Evolutionary conservation across 2,888 invertebrate species (phyloP), one percentile per base, ranked within the genome.

Genomic region (Eurois occulta): DNA sequence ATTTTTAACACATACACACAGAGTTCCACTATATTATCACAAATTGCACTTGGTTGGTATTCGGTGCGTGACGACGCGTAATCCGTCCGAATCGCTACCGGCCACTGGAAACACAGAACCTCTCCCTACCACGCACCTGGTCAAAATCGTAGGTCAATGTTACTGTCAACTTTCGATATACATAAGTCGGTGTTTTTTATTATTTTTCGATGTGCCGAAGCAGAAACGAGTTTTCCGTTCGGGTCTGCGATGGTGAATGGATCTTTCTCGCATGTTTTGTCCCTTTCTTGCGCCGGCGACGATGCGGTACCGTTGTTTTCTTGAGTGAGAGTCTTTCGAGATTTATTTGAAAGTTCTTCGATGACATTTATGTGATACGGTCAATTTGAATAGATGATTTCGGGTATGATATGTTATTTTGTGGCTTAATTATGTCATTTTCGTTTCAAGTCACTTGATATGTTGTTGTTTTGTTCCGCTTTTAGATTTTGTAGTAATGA

Each of bases 231-330:
- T 90, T 90, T 89, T 87, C 91, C 74, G 87, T 84, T 77, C 82
- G 92, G 90, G 89, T 90, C 91, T 90, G 91, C 90, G 86, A 89
- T 88, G 90, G 93, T 91, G 94, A 94, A 94, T 93, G 94, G 90
- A 87, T 89, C 82, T 87, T 87, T 81, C 85, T 85, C 83, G 87
- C 77, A 86, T 89, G 87, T 87, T 82, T 81, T 88, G 91, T 92
- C 89, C 70, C 89, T 93, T 89, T 92, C 90, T 88, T 89, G 91
- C 92, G 93, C 90, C 66, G 24, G 90, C 91, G 93, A 89, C 74
- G 78, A 68, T 46, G 83, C 76, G 87, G 75, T 93, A 93, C 91
- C 83, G 89, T 86, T 83, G 86, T 87, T 81, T 75, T 64, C 35
- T 28, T 24, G 8, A 68, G 84, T 81, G 81, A 83, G 76, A 81